Percentiles rank a stretch among this genome's conserved stretches.
phyloP scores from a whole-genome alignment of 1,140 invertebrate genomes.

The Danaus melanippus region DNA sequence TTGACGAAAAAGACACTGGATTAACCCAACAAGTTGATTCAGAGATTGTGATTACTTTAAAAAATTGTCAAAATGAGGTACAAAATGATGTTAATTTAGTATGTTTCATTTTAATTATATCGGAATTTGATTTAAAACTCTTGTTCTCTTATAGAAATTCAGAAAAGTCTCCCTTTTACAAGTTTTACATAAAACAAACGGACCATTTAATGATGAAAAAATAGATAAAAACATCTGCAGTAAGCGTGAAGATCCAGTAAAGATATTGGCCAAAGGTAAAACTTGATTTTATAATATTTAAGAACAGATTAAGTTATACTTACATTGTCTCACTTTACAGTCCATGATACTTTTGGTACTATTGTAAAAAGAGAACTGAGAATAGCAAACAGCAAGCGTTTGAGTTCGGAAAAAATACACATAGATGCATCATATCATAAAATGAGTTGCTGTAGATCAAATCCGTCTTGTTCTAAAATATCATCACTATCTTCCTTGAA shows the following conservation, averaged over 20 bases:
- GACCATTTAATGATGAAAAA: slow-evolving; percentile 16
- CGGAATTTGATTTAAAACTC: slow-evolving; percentile 3
- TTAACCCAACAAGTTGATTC: slow-evolving; percentile 37
- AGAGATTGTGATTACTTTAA: slow-evolving; percentile 62
- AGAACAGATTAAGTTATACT: slow-evolving; percentile 1
- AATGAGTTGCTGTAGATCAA: slow-evolving; percentile 23
- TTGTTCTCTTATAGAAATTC: slow-evolving; percentile 37
- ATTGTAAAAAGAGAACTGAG: slow-evolving; percentile 49
- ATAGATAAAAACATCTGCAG: slow-evolving; percentile 16
- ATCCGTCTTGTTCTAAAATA: slow-evolving; percentile 24
- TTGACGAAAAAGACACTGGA: slow-evolving; percentile 23
- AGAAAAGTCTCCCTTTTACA: slow-evolving; percentile 51
- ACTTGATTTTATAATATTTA: slow-evolving; percentile 1
- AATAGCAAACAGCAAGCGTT: slow-evolving; percentile 32
- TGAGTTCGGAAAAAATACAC: slow-evolving; percentile 15
- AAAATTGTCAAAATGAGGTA: slow-evolving; percentile 55
- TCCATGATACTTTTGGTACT: slow-evolving; percentile 44
- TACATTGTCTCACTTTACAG: slow-evolving; percentile 30
- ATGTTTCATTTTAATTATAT: neutral
- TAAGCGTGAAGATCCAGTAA: slow-evolving; percentile 43
- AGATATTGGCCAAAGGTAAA: slow-evolving; percentile 51
- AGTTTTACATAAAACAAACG: slow-evolving; percentile 59
- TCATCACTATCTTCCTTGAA: slow-evolving; percentile 25
- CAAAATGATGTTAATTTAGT: no score
- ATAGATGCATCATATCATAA: slow-evolving; percentile 38